phyloP scores from a whole-genome alignment of 2,888 invertebrate genomes.

The Phortica okadai region DNA sequence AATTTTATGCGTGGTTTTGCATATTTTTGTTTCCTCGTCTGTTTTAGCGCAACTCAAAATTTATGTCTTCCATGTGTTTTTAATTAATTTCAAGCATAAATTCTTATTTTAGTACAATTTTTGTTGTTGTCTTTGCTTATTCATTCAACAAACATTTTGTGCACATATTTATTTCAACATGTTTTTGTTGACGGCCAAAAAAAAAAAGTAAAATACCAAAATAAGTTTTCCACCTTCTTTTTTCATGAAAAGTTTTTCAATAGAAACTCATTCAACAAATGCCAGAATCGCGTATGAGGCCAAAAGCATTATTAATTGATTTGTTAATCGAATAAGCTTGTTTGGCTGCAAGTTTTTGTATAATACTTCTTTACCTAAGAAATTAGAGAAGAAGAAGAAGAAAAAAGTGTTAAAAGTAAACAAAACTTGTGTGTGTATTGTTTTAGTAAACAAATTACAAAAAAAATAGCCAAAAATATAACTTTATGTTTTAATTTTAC shows the following conservation, averaged over 20 bases:
- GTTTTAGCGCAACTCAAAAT: slow-evolving; percentile 31
- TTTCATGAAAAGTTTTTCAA: too few relatives aligned
- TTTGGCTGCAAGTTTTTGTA: neutral
- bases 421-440: neutral
- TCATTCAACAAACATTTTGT: neutral
- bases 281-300: neutral
- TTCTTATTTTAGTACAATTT: slow-evolving; percentile 54
- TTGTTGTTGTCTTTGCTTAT: neutral
- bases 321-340: neutral
- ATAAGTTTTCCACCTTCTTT: too few relatives aligned
- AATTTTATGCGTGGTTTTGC: neutral
- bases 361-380: neutral
- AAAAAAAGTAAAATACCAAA: too few relatives aligned
- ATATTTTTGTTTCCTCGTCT: neutral
- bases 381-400: neutral
- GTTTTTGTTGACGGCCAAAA: too few relatives aligned
- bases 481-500: neutral
- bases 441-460: slow-evolving; percentile 30
- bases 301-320: slow-evolving; percentile 16
- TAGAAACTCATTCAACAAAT: too few relatives aligned
- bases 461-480: neutral
- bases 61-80: slow-evolving; percentile 61
- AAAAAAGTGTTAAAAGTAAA: slow-evolving; percentile 31
- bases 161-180: neutral
- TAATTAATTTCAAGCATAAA: slow-evolving; percentile 52